Evolutionary conservation across 1,140 invertebrate genomes (phyloP), one percentile per base, ranked within the genome.

Genomic region (Reticulitermes speratus): DNA sequence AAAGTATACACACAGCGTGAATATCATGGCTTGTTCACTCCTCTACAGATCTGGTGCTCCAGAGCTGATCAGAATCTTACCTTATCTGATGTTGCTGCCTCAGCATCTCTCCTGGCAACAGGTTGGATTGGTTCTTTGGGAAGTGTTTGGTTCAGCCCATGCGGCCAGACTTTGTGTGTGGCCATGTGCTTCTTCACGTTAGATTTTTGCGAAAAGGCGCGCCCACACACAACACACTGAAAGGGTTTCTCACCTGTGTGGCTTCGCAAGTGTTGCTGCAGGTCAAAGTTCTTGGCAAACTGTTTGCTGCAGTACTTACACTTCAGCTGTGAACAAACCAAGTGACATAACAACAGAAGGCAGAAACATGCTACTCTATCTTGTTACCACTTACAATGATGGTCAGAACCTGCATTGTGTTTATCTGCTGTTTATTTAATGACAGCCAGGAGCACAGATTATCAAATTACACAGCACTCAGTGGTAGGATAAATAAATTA

Each of bases 181-280:
- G 93, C 92, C 89, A 95, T 93, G 88, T 95, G 95, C 89, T 95
- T 95, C 87, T 94, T 94, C 8, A 95, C 92, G 89, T 95, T 94
- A 88, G 94, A 95, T 88, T 95, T 95, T 89, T 95, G 92, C 85
- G 92, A 91, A 87, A 92, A 92, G 48, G 91, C 93, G 87, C 94
- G 92, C 32, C 93, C 93, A 89, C 94, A 95, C 45, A 94, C 91
- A 84, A 94, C 92, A 89, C 94, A 95, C 48, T 93, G 93, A 90
- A 93, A 95, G 82, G 94, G 94, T 85, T 94, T 92, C 87, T 93
- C 92, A 44, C 94, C 94, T 38, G 92, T 95, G 89, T 95, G 94
- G 87, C 91, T 92, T 55, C 93, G 90, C 85, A 92, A 89, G 55
- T 93, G 93, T 88, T 93, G 92, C 82, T 93, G 91, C 88, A 93